Percentiles rank a stretch among this genome's conserved stretches.
Evolutionary conservation across 2,797 vertebrate species (phyloP).

Genomic region (Sebastes itinus): DNA sequence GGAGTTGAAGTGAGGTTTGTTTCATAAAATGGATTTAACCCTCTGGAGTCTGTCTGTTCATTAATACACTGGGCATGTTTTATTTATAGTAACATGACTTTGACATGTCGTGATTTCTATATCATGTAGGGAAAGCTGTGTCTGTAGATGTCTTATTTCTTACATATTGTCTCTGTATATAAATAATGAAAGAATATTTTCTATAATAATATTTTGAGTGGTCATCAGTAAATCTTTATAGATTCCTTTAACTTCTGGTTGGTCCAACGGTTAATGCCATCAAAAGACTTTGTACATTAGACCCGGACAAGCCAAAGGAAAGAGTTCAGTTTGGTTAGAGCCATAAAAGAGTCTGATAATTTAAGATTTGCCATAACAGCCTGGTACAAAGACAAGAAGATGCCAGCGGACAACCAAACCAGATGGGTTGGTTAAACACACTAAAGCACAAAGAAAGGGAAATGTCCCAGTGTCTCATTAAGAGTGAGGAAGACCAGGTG

Average conservation of each 20-base stretch:
- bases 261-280: neutral
- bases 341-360: constrained; percentile 23
- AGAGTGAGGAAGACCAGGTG: constrained; percentile 1
- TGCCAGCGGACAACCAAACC: constrained; percentile 26
- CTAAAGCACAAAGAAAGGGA: neutral
- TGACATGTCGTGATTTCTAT: neutral
- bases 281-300: neutral
- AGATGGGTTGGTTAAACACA: constrained; percentile 32
- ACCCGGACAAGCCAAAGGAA: neutral
- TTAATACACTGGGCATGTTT: neutral
- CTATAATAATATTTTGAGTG: neutral
- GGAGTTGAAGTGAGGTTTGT: neutral
- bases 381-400: constrained; percentile 14
- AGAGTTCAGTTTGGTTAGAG: neutral
- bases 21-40: neutral
- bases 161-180: neutral
- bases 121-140: neutral
- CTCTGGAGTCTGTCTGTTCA: neutral
- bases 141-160: neutral
- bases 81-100: neutral
- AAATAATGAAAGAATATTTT: neutral
- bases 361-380: constrained; percentile 1
- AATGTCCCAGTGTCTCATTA: neutral
- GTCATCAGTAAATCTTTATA: neutral
- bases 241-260: neutral